These are phyloP conservation scores for Lagria hirta DNA, from an alignment of 2,888 invertebrate species.

Conservation along the genomic window DNA sequence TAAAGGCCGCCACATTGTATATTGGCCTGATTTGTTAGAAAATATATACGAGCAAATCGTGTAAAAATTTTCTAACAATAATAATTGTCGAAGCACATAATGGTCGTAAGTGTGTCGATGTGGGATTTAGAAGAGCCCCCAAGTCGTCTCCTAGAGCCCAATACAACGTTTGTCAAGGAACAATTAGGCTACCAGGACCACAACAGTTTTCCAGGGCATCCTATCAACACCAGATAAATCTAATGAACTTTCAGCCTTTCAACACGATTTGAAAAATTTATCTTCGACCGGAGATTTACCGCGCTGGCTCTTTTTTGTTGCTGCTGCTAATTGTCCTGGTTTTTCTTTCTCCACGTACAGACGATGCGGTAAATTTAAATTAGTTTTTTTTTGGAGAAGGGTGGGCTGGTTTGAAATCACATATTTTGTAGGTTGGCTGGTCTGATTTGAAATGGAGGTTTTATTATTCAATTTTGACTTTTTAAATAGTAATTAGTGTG, in stretches of 20 bases:
- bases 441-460: no score
- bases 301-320: no score
- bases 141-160: conserved; percentile 14
- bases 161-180: conserved; percentile 15
- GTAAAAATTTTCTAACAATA: conserved; percentile 25
- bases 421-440: no score
- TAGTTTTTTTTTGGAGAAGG: no score
- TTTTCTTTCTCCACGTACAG: no score
- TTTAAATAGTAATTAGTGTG: no score
- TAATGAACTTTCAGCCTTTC: conserved; percentile 12
- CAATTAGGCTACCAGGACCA: conserved; percentile 17
- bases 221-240: conserved; percentile 21
- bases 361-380: no score
- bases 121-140: conserved; percentile 24
- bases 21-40: conserved; percentile 23
- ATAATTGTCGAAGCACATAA: conserved; percentile 29
- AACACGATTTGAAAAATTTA: no score
- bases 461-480: no score
- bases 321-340: no score
- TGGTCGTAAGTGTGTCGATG: conserved; percentile 27
- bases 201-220: conserved; percentile 17
- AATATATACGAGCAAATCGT: conserved; percentile 20
- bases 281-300: no score
- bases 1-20: conserved; percentile 24
- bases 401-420: no score